phyloP scores from a whole-genome alignment of 2,113 vertebrate genomes.

The Oncorhynchus nerka region DNA sequence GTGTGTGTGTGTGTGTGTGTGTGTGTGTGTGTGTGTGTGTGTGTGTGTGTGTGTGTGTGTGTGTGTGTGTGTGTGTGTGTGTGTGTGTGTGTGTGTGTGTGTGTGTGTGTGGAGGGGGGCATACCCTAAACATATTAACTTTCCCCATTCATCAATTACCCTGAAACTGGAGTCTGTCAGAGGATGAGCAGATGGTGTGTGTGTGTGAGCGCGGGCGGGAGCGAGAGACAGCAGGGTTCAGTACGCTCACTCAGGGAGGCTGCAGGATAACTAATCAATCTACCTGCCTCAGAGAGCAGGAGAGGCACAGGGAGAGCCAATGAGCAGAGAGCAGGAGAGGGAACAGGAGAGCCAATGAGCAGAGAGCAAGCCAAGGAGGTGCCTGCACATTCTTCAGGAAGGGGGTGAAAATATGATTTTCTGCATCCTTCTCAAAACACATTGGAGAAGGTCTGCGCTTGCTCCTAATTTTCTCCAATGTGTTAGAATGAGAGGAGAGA shows the following conservation, averaged over 20 bases:
- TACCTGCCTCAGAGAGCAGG: slow-evolving; percentile 41
- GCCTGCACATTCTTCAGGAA: slow-evolving; percentile 28
- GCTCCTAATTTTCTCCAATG: no score
- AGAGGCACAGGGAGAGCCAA: no score
- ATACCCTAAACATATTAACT: slow-evolving; percentile 53
- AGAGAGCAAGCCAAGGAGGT: slow-evolving; percentile 36
- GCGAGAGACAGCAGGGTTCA: neutral
- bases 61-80: no score
- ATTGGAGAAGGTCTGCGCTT: no score
- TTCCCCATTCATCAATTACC: slow-evolving; percentile 65
- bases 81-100: no score
- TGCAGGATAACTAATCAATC: slow-evolving; percentile 66
- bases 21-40: slow-evolving; percentile 21
- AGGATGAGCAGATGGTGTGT: slow-evolving; percentile 48
- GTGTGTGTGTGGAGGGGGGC: no score
- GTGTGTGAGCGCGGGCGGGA: slow-evolving; percentile 11
- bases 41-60: slow-evolving; percentile 7
- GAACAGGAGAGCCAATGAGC: slow-evolving; percentile 49
- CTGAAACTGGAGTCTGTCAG: slow-evolving; percentile 50
- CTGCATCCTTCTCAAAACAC: neutral
- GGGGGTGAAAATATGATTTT: slow-evolving; percentile 2
- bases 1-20: slow-evolving; percentile 8
- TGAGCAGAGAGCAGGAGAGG: slow-evolving; percentile 29
- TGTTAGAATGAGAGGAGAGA: no score
- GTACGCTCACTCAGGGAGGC: slow-evolving; percentile 27